Evolutionary conservation across 1,140 invertebrate genomes (phyloP).

Genomic region (Whitmania pigra): DNA sequence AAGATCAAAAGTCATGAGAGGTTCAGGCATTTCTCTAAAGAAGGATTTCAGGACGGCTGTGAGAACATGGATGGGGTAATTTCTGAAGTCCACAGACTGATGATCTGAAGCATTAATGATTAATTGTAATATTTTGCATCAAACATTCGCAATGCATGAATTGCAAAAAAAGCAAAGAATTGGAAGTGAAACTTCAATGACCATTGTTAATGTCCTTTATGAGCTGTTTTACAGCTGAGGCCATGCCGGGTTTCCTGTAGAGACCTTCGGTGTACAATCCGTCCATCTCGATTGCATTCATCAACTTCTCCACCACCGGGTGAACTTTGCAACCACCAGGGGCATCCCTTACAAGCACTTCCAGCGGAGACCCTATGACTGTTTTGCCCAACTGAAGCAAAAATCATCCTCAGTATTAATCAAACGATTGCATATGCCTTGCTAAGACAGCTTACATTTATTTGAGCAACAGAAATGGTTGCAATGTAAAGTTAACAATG

Average conservation of each 20-base stretch:
- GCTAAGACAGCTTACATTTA: too few relatives aligned
- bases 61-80: conserved; percentile 68
- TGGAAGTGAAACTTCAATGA: conserved; percentile 17
- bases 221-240: conserved; percentile 41
- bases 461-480: too few relatives aligned
- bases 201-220: conserved; percentile 37
- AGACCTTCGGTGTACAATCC: conserved; percentile 82
- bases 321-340: conserved; percentile 57
- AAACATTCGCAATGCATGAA: too few relatives aligned
- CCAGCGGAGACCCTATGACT: conserved; percentile 65
- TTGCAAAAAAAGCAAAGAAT: too few relatives aligned
- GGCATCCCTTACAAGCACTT: conserved; percentile 54
- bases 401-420: neutral
- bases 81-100: conserved; percentile 48
- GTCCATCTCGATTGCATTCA: conserved; percentile 76
- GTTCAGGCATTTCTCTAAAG: conserved; percentile 82
- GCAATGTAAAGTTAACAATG: too few relatives aligned
- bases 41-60: conserved; percentile 81
- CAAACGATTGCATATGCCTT: too few relatives aligned
- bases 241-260: conserved; percentile 77
- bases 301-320: conserved; percentile 67
- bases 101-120: conserved; percentile 44
- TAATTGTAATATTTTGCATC: neutral
- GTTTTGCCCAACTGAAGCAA: conserved; percentile 19
- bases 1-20: conserved; percentile 76